phyloP scores from a whole-genome alignment of 2,797 vertebrate species.

The Poeciliopsis presidionis region DNA sequence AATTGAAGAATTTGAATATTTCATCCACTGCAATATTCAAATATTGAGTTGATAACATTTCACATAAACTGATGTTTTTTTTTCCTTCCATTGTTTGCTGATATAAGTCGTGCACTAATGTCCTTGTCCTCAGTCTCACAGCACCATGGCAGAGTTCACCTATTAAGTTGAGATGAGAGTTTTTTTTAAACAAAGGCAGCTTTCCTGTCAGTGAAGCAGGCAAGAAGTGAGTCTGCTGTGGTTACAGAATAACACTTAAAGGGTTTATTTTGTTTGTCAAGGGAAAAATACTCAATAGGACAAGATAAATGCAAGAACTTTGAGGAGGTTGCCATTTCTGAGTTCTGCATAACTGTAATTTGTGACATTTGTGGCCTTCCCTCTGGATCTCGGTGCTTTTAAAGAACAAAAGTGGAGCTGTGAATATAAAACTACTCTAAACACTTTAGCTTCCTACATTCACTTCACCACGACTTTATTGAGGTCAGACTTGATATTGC shows the following conservation, averaged over 20 bases:
- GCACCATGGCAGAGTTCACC: not conserved
- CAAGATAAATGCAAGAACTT: slow-evolving; percentile 6
- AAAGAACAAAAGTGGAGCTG: not conserved
- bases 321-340: slow-evolving; percentile 6
- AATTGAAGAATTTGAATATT: not conserved
- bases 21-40: not conserved
- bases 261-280: slow-evolving; percentile 15
- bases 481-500: slow-evolving; percentile 20
- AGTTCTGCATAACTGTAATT: not conserved
- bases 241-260: not conserved
- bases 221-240: not conserved
- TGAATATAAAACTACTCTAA: not conserved
- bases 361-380: slow-evolving; percentile 23
- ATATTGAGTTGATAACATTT: not conserved
- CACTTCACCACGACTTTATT: not conserved
- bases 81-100: not conserved
- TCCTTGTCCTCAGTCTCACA: not conserved
- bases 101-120: not conserved
- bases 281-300: slow-evolving; percentile 11
- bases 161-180: not conserved
- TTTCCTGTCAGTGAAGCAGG: not conserved
- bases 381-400: not conserved
- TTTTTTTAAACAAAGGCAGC: not conserved
- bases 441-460: not conserved
- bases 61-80: not conserved